Evolutionary conservation across 1,140 invertebrate species (phyloP).

Genomic region (Caenorhabditis latens): DNA sequence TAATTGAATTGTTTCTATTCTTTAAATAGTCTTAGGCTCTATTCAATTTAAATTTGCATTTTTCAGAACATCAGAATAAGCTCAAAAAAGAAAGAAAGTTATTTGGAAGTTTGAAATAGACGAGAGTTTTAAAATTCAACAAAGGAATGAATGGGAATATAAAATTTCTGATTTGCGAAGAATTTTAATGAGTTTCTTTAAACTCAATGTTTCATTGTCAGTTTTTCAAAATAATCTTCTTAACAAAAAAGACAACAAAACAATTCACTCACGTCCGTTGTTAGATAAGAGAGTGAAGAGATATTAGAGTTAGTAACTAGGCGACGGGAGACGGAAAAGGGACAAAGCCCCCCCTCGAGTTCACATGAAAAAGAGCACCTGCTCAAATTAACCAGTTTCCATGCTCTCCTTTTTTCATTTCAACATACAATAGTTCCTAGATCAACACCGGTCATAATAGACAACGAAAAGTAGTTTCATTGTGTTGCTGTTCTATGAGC

Average conservation of each 20-base stretch:
- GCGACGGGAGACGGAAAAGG: not conserved
- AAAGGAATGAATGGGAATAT: no score
- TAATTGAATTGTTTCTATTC: no score
- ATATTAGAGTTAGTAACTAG: slow-evolving; percentile 8
- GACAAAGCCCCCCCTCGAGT: no score
- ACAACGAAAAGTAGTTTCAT: not conserved
- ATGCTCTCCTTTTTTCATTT: not conserved
- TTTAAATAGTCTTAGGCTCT: no score
- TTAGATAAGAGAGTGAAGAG: not conserved
- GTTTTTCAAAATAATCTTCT: not conserved
- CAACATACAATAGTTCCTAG: not conserved
- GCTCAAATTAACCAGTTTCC: not conserved
- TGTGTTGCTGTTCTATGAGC: slow-evolving; percentile 22
- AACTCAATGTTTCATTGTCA: not conserved
- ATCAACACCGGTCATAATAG: not conserved
- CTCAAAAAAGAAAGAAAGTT: no score
- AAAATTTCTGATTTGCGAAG: no score
- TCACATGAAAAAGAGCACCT: not conserved
- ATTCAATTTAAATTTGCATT: no score
- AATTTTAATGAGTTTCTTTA: no score
- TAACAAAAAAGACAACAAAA: not conserved
- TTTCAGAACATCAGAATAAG: no score
- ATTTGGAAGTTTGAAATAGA: no score
- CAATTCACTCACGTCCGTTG: not conserved
- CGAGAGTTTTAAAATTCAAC: no score